Evolutionary conservation across 2,888 invertebrate genomes (phyloP), one percentile per base, ranked within the genome.

Genomic region (Calameuta filiformis): DNA sequence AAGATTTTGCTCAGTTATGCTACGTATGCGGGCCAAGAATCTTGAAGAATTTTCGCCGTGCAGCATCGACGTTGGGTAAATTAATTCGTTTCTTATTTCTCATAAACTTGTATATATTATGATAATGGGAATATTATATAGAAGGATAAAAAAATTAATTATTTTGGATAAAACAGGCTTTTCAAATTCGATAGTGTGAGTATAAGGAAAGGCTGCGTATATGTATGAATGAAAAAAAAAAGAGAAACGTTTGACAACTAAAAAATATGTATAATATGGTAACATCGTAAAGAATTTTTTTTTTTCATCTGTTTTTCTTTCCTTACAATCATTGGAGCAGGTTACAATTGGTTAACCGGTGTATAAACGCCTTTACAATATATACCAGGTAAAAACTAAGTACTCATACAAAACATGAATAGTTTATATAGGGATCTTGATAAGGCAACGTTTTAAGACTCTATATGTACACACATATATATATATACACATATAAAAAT

Each of bases 301-400:
- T 80, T 75, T 76, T 12, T 35, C 3, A 9, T 76, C 56, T 77
- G n/a, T 77, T 77, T 77, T 73, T 40, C 69, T 56, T 81, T 76
- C 80, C 79, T 81, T 80, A 81, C 82, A 82, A 79, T 69, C 75
- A 80, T 76, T 73, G 77, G 76, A 76, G 73, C 77, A 79, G 75
- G 75, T 75, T 78, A 81, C 77, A 76, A 81, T 78, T 69, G 35
- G 73, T 31, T 79, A 69, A 76, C 73, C 74, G 76, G 77, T 79
- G 77, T 75, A 78, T 71, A 35, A 71, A 75, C 56, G 23, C 33
- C 73, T 31, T 56, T 35, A 34, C 68, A 35, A 35, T 35, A 76
- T 23, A 11, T 79, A 75, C 76, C 73, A 81, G 76, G 75, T 84
- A 84, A 80, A 85, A 84, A 84, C 79, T 81, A 86, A 86, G 79